Evolutionary conservation across 2,797 vertebrate species (phyloP).

Genomic region (Cyclura pinguis): DNA sequence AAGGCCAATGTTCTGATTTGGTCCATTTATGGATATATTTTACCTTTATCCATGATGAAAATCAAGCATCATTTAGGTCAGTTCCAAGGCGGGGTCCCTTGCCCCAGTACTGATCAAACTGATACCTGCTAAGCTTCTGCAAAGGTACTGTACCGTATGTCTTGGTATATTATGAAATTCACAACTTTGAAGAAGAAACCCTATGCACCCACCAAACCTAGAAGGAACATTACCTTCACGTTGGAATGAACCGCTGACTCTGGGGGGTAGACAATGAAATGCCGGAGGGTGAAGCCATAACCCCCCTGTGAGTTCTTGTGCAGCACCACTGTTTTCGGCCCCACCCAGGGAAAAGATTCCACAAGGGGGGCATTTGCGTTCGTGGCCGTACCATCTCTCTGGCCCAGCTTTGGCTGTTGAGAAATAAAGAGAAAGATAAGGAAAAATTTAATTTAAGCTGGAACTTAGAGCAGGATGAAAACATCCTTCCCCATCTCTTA

Average conservation of each 20-base stretch:
- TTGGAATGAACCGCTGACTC: constrained; percentile 90
- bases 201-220: accelerated
- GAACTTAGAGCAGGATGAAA: not conserved
- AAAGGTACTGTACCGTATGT: not conserved
- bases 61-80: not conserved
- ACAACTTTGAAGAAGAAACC: accelerated
- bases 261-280: constrained; percentile 98
- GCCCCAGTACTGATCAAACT: not conserved
- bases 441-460: not conserved
- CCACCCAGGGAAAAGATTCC: constrained; percentile 86
- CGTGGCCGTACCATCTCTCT: constrained; percentile 88
- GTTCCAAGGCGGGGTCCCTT: not conserved
- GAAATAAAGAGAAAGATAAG: not conserved
- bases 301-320: constrained; percentile 92
- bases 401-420: constrained; percentile 71
- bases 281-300: constrained; percentile 95
- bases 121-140: not conserved
- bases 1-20: not conserved
- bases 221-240: constrained; percentile 83
- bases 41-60: not conserved
- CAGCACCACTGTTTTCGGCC: constrained; percentile 90
- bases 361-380: constrained; percentile 85
- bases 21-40: not conserved
- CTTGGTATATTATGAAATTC: accelerated
- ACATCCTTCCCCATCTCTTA: too few species aligned